phyloP scores from a whole-genome alignment of 2,888 invertebrate species.

The Xylota segnis region DNA sequence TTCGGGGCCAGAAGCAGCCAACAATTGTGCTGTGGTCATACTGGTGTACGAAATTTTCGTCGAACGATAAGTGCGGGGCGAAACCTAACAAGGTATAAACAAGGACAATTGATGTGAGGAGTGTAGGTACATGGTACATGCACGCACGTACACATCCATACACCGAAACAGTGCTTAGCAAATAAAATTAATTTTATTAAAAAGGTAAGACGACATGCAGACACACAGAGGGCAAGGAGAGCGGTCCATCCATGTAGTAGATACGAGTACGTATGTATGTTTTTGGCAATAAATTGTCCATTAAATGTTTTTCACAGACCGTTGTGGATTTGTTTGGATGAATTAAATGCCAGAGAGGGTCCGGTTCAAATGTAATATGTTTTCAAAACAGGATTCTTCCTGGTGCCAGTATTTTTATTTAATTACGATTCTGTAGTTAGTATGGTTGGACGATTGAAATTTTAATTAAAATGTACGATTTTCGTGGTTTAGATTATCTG shows the following conservation, averaged over 20 bases:
- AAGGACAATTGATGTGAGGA: constrained; percentile 68
- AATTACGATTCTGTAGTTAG: constrained; percentile 28
- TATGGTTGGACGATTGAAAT: constrained; percentile 35
- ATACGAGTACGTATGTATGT: constrained; percentile 50
- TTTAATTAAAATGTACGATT: constrained; percentile 58
- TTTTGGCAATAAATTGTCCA: constrained; percentile 56
- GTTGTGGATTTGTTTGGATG: constrained; percentile 51
- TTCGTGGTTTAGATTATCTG: constrained; percentile 20
- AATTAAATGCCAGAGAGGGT: constrained; percentile 22
- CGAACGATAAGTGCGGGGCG: neutral
- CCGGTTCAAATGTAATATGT: constrained; percentile 30
- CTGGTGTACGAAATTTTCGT: constrained; percentile 47
- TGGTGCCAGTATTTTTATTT: constrained; percentile 16
- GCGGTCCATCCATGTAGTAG: constrained; percentile 37
- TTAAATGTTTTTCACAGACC: constrained; percentile 64
- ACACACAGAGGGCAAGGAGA: constrained; percentile 2
- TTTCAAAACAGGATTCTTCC: constrained; percentile 39
- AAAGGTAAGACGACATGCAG: constrained; percentile 61
- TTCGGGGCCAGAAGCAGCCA: constrained; percentile 17
- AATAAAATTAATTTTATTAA: constrained; percentile 76
- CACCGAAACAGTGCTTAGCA: constrained; percentile 56
- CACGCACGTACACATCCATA: constrained; percentile 31
- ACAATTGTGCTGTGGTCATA: constrained; percentile 67
- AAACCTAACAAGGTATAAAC: constrained; percentile 67
- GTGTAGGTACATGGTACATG: constrained; percentile 28